Base-by-base conservation (phyloP, 2,797 vertebrate species). In the Catharus ustulatus region DNA sequence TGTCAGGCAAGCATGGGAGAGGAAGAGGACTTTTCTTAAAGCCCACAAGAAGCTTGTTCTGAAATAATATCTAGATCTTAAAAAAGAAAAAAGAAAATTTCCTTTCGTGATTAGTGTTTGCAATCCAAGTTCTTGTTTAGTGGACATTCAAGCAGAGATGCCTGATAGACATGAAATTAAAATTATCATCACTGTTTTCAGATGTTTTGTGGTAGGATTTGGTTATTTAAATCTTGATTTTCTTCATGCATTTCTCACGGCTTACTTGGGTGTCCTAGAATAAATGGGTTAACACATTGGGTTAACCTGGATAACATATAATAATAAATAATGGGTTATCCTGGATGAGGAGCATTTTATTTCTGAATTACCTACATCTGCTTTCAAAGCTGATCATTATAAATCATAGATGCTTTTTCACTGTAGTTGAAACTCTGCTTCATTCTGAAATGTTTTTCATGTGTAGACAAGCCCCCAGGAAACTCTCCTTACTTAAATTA, bases 391-490 rank as follows among this genome's bases (percentile, higher is more conserved):
- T 48, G 48, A 46, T 76, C 5, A 32, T 46, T 58, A 49, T 82
- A 82, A 92, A 89, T 87, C 57, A 64, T 21, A 72, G 27, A 42
- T 71, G 49, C 2, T 82, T 16, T 79, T 88, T 76, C 63, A n/a
- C 42, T 52, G 40, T 49, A 57, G 42, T 59, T 87, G 45, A 84
- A 77, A 43, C 24, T 15, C 26, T 84, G 5, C 51, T 94, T 84
- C 76, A 48, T 87, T 87, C 52, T 90, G 64, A 84, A 90, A 87
- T 58, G 1, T 43, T 85, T 93, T 93, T 90, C 32, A 15, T 55
- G 54, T 89, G 40, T 58, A 87, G 74, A 40, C 27, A 90, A 90
- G 67, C 49, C 84, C 62, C 5, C 38, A 76, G 76, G 76, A 78
- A 89, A 68, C 5, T 12, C 11, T 36, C 38, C 54, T 46, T 42